phyloP scores from a whole-genome alignment of 2,797 vertebrate species.

The Pempheris klunzingeri region DNA sequence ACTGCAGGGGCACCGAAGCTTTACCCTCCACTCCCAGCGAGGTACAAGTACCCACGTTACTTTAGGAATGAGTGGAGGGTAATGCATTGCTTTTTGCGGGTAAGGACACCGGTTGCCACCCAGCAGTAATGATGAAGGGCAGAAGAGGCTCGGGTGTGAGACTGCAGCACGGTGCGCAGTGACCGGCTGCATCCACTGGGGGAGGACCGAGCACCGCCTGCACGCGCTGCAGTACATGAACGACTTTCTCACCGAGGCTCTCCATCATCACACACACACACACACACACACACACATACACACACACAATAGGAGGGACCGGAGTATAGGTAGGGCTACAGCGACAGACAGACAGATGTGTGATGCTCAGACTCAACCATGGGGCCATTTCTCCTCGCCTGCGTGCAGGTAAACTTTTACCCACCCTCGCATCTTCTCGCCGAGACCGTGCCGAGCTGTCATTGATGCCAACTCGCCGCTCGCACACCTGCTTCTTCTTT shows the following conservation, averaged over 20 bases:
- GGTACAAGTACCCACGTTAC: background rate
- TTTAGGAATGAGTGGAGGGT: background rate
- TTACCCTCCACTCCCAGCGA: background rate
- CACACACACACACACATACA: constrained; percentile 18
- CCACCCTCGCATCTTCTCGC: constrained; percentile 52
- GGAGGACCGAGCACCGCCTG: constrained; percentile 85
- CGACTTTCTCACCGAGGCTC: constrained; percentile 79
- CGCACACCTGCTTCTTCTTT: constrained; percentile 72
- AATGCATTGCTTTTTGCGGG: constrained; percentile 9
- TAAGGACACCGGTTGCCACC: constrained; percentile 59
- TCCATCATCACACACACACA: constrained; percentile 67
- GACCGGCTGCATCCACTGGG: constrained; percentile 83
- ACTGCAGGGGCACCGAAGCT: background rate
- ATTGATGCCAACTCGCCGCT: constrained; percentile 61
- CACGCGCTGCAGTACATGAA: constrained; percentile 76
- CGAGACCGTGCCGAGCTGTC: constrained; percentile 44
- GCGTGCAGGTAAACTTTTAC: constrained; percentile 84
- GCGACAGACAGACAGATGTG: constrained; percentile 84
- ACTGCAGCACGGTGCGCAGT: constrained; percentile 83
- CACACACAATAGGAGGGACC: constrained; percentile 80
- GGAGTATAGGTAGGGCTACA: constrained; percentile 74
- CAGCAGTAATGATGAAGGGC: constrained; percentile 52
- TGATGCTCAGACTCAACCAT: constrained; percentile 78
- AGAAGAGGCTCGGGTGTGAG: constrained; percentile 61
- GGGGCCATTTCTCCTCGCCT: constrained; percentile 66